phyloP scores from a whole-genome alignment of 2,797 vertebrate species.

The Myotis vivesi region DNA sequence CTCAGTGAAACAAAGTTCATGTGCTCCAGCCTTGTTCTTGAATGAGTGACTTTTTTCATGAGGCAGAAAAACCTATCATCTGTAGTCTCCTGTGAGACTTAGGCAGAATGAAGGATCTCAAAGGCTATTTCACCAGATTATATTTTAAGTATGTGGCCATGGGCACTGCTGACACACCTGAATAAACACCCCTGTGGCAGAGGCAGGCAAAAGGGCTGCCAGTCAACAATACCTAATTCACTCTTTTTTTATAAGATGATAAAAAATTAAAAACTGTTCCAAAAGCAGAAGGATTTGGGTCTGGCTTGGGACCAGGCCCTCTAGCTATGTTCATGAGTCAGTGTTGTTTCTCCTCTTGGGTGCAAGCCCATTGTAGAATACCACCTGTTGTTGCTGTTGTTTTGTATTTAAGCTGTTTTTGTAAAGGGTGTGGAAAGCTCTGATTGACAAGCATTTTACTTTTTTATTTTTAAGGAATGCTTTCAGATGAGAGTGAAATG shows the following conservation, averaged over 20 bases:
- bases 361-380: conserved; percentile 50
- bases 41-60: not conserved
- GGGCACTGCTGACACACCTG: not conserved
- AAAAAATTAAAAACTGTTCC: conserved; percentile 65
- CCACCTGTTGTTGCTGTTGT: conserved; percentile 55
- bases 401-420: conserved; percentile 59
- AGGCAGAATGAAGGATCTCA: not conserved
- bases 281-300: conserved; percentile 58
- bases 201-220: not conserved
- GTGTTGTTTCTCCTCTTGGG: conserved; percentile 59
- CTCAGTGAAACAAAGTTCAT: conserved; percentile 1
- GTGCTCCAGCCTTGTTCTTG: not conserved
- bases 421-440: not conserved
- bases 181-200: not conserved
- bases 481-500: conserved; percentile 5
- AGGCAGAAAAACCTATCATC: not conserved
- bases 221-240: conserved; percentile 49
- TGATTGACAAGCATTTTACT: conserved; percentile 48
- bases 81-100: not conserved
- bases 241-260: conserved; percentile 57
- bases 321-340: conserved; percentile 60
- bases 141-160: not conserved
- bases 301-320: conserved; percentile 44
- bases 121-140: conserved; percentile 5
- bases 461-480: not conserved